phyloP scores from a whole-genome alignment of 2,113 vertebrate genomes.

The Eurystomus gularis region DNA sequence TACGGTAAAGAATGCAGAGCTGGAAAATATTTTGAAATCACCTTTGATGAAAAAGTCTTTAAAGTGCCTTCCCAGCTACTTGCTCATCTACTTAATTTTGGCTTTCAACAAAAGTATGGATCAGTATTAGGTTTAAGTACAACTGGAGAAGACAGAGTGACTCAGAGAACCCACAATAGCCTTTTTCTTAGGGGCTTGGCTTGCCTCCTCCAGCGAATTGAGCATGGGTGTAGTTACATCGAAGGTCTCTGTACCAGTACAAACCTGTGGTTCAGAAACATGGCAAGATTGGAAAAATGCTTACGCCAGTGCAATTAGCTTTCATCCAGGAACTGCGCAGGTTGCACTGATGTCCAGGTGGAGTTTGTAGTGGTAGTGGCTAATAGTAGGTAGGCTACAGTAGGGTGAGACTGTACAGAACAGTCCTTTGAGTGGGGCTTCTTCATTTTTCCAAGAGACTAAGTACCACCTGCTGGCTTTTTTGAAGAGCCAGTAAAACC shows the following conservation, averaged over 20 bases:
- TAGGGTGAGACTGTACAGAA: not conserved
- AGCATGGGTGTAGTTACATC: not conserved
- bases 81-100: not conserved
- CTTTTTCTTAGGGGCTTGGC: slow-evolving; percentile 29
- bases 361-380: not conserved
- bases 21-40: slow-evolving; percentile 33
- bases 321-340: not conserved
- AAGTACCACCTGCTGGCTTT: not conserved
- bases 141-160: not conserved
- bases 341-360: not conserved
- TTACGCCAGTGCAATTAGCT: not conserved
- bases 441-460: not conserved
- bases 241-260: not conserved
- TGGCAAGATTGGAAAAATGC: not conserved
- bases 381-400: not conserved
- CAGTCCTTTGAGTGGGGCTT: not conserved
- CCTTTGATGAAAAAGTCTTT: slow-evolving; percentile 32
- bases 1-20: not conserved
- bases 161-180: slow-evolving; percentile 38
- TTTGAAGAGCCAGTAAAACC: not conserved
- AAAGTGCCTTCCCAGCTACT: not conserved
- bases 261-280: not conserved
- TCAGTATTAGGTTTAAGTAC: slow-evolving; percentile 42
- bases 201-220: not conserved
- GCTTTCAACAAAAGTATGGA: slow-evolving; percentile 34